Evolutionary conservation across 2,797 vertebrate species (phyloP), one percentile per base, ranked within the genome.

Genomic region (Remorina albescens): DNA sequence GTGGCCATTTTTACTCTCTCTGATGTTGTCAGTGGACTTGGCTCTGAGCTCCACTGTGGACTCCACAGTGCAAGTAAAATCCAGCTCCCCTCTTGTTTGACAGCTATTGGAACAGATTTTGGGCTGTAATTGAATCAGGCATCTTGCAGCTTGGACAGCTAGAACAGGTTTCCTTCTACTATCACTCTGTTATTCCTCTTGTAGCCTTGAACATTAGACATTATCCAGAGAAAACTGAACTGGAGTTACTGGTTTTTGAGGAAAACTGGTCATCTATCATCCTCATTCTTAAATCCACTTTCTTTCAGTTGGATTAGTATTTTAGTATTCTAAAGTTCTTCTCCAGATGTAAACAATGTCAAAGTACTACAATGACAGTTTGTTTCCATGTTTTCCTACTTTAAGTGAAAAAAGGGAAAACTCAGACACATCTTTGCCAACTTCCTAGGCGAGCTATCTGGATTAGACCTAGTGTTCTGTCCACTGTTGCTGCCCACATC

Each of bases 91-190:
- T 67, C 66, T 86, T 89, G 78, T 83, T 86, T 74, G 70, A 83
- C 70, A 49, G 28, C 65, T 81, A 39, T 77, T 81, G 74, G 71
- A 84, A 78, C 66, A 71, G 47, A 81, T 82, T 81, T 71, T 34
- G 65, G 64, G 47, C 62, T 64, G 81, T 89, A 83, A 89, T 85
- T 90, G 78, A 87, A 84, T 82, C 77, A 71, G 80, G 84, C 61
- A 56, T 86, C 80, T 71, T 74, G 62, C 69, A 77, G 71, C 63
- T 63, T 54, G 44, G 69, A 70, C 50, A 82, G 81, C 85, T 80
- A 76, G 68, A 83, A 74, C 49, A 67, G 69, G 78, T 64, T 77
- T 74, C 57, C 62, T 80, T 60, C 64, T 81, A 65, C 71, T 85
- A 91, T 82, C 71, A 71, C 67, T 74, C 54, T 61, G 74, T 85